Conservation (phyloP, 2,113 vertebrate species). For the Perca flavescens region DNA sequence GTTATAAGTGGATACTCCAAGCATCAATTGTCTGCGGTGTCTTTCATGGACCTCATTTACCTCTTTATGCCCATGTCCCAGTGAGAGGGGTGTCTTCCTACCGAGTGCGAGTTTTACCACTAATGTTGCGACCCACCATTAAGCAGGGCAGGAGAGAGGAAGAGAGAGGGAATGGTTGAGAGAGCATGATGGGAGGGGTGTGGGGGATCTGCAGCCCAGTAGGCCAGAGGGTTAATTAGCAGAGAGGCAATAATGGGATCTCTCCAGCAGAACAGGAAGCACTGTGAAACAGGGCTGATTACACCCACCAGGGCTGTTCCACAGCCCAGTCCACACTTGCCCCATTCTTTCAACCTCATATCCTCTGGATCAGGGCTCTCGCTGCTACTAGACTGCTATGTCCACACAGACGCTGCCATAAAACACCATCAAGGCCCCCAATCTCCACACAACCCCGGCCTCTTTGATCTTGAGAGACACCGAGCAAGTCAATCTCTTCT, state of each 20-base stretch:
- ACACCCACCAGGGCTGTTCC: slow-evolving; percentile 46
- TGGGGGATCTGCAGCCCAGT: slow-evolving; percentile 42
- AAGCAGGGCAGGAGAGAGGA: slow-evolving; percentile 46
- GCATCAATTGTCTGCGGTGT: slow-evolving; percentile 9
- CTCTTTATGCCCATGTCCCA: slow-evolving; percentile 14
- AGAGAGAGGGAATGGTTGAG: slow-evolving; percentile 17
- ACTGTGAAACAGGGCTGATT: slow-evolving; percentile 62
- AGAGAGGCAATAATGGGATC: slow-evolving; percentile 75
- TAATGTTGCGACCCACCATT: slow-evolving; percentile 59
- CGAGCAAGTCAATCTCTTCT: slow-evolving; percentile 41
- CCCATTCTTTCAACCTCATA: slow-evolving; percentile 66
- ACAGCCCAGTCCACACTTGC: slow-evolving; percentile 68
- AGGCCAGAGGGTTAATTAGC: slow-evolving; percentile 73
- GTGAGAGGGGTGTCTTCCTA: slow-evolving; percentile 29
- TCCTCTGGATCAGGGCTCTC: slow-evolving; percentile 58
- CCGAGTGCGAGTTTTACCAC: slow-evolving; percentile 71
- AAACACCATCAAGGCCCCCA: slow-evolving; percentile 66
- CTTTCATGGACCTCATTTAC: slow-evolving; percentile 35
- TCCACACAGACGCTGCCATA: slow-evolving; percentile 75
- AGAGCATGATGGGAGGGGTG: slow-evolving; percentile 23
- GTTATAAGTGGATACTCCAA: slow-evolving; percentile 11
- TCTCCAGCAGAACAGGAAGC: slow-evolving; percentile 77
- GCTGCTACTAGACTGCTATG: slow-evolving; percentile 63
- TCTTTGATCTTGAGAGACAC: slow-evolving; percentile 70
- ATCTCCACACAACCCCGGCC: slow-evolving; percentile 43